These are phyloP conservation scores for Hoplodrina ambigua DNA, from an alignment of 2,888 invertebrate species.

Conservation along the genomic window DNA sequence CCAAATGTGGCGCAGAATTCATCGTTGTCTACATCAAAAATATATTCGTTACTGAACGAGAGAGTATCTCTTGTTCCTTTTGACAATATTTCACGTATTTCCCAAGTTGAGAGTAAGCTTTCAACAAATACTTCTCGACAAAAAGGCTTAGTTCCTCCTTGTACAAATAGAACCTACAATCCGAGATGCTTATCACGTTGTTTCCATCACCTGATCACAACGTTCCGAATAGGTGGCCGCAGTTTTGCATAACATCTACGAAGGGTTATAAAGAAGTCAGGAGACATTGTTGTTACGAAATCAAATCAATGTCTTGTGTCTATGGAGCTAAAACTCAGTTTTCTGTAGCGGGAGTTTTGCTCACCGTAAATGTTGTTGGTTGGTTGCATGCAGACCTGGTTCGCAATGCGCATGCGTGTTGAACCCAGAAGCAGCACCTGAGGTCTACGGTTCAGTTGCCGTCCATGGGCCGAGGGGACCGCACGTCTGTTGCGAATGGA, in stretches of 20 bases:
- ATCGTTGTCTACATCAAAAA: slow-evolving; percentile 6
- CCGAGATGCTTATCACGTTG: slow-evolving; percentile 63
- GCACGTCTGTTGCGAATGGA: slow-evolving; percentile 48
- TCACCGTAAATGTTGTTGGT: slow-evolving; percentile 52
- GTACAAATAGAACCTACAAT: slow-evolving; percentile 54
- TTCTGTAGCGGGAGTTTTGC: slow-evolving; percentile 38
- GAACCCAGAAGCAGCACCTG: slow-evolving; percentile 76
- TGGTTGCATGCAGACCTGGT: slow-evolving; percentile 65
- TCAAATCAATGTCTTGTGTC: slow-evolving; percentile 19
- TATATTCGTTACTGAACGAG: slow-evolving; percentile 14
- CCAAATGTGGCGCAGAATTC: slow-evolving; percentile 21
- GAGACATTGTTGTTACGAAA: slow-evolving; percentile 10
- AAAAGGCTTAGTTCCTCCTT: slow-evolving; percentile 40
- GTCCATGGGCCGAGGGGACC: slow-evolving; percentile 49
- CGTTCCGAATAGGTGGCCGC: slow-evolving; percentile 60
- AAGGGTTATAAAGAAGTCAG: slow-evolving; percentile 66
- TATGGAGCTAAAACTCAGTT: slow-evolving; percentile 55
- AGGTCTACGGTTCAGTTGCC: slow-evolving; percentile 74
- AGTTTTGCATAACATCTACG: slow-evolving; percentile 70
- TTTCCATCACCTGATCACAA: slow-evolving; percentile 66
- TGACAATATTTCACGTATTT: slow-evolving; percentile 21
- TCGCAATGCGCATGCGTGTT: slow-evolving; percentile 76
- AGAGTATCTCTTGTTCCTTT: slow-evolving; percentile 8
- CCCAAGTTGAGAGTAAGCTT: slow-evolving; percentile 18
- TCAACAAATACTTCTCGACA: slow-evolving; percentile 35